Evolutionary conservation across 1,140 invertebrate species (phyloP), one percentile per base, ranked within the genome.

Genomic region (Copidosoma floridanum): DNA sequence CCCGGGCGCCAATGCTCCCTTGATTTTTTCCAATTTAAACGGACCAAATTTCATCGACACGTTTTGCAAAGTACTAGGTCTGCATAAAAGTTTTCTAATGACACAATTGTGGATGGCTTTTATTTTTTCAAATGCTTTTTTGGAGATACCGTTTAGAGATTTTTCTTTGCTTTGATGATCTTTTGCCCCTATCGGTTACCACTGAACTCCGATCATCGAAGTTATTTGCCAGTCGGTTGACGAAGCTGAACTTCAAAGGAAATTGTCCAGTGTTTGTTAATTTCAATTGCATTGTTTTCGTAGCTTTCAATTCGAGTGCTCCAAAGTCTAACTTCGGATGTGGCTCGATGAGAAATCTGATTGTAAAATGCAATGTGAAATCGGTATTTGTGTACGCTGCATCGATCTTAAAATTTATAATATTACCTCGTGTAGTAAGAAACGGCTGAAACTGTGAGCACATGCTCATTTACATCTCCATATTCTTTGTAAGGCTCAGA

Each of bases 221-320:
- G n/a, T n/a, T n/a, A n/a, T n/a, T n/a, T n/a, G n/a, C n/a, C n/a
- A n/a, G n/a, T n/a, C n/a, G n/a, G n/a, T n/a, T n/a, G n/a, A n/a
- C n/a, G n/a, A n/a, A n/a, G n/a, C n/a, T n/a, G n/a, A n/a, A 78
- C 3, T 61, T 50, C 0, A 78, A 56, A 0, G 69, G 48, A 29
- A 68, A 72, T 43, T 62, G 38, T 21, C 76, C 75, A 10, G 32
- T 69, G 62, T 78, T 78, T 67, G 71, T 64, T 1, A 78, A 56
- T 46, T 65, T 68, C 0, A 78, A 44, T 23, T 60, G 57, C 52
- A 72, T 64, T 2, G 50, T 66, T 53, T 76, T 74, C 16, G 59
- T 58, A 0, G 57, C 57, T 35, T 43, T 66, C 16, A 75, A 56
- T 1, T 46, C 53, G 3, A 74, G 8, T 0, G 67, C 48, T 23